Evolutionary conservation across 2,888 invertebrate species (phyloP), one percentile per base, ranked within the genome.

Genomic region (Philopedon plagiatum): DNA sequence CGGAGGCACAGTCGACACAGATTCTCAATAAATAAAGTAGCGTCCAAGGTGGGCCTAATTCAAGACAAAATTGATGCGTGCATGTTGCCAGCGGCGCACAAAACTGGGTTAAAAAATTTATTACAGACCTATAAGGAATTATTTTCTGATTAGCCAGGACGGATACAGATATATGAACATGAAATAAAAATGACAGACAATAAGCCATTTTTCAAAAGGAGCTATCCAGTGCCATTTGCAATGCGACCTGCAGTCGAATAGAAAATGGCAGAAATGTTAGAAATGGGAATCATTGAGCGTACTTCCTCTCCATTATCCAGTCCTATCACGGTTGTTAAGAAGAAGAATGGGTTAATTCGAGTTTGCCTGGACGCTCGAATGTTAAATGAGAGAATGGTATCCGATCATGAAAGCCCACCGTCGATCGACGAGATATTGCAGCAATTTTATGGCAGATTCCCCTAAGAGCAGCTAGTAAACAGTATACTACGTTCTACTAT

Each of bases 341-440:
- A 70, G 44, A 73, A 61, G 29, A 61, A 73, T 32, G 64, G 60
- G 1, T 23, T 60, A 1, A 49, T 73, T 0, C 32, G 74, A 1
- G 37, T 74, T 11, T 74, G 74, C 21, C 46, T 74, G 3, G 71
- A 74, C 29, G 71, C 74, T 0, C 0, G 63, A 1, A 11, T 9
- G 0, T 37, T 73, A 29, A 73, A 70, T 58, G 73, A 73, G 9
- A 56, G 74, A 23, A 81, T 83, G 51, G 75, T 79, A 19, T 71
- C 78, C 0, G 81, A 83, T 62, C 73, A 78, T 5, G 81, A 82
- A 44, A 67, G 76, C 9, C 78, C 76, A n/a, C 46, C 51, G 8
- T 70, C 73, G 15, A 61, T 73, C 5, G 76, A 77, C 37, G 77
- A 78, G 37, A 41, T 78, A 13, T 44, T 78, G 26, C 72, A 67